Conservation (phyloP, 2,888 invertebrate species). For the Boloria euphrosyne region DNA sequence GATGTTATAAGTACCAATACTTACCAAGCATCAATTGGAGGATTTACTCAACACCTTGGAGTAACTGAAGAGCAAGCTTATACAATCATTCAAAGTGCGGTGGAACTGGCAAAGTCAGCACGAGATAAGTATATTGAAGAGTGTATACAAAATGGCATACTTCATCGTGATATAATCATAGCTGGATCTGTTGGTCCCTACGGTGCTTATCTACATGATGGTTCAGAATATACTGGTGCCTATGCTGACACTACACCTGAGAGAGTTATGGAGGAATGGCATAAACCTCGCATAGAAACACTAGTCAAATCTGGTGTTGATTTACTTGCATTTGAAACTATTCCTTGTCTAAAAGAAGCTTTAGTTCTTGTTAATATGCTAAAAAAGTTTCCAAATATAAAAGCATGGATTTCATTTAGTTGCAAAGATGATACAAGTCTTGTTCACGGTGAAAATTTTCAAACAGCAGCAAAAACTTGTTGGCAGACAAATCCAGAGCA, state of each 20-base stretch:
- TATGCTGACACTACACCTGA: constrained; percentile 85
- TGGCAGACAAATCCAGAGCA: constrained; percentile 84
- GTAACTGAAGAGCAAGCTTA: constrained; percentile 85
- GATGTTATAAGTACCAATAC: constrained; percentile 93
- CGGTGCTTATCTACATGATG: constrained; percentile 93
- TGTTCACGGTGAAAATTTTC: constrained; percentile 90
- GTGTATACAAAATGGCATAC: constrained; percentile 49
- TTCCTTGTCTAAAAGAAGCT: constrained; percentile 92
- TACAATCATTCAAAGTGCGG: constrained; percentile 87
- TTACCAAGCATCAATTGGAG: constrained; percentile 91
- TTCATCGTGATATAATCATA: constrained; percentile 78
- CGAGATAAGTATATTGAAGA: constrained; percentile 82
- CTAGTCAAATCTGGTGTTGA: constrained; percentile 91
- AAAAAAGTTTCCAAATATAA: constrained; percentile 87
- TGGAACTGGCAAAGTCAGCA: constrained; percentile 87
- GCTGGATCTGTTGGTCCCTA: constrained; percentile 96
- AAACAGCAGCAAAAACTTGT: constrained; percentile 84
- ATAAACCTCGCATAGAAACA: constrained; percentile 89
- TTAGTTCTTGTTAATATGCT: constrained; percentile 89
- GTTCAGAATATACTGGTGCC: constrained; percentile 94
- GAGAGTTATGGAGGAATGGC: constrained; percentile 89
- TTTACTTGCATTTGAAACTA: constrained; percentile 94
- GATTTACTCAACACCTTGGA: constrained; percentile 88
- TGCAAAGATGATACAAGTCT: constrained; percentile 84
- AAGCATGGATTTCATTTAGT: constrained; percentile 95